phyloP scores from a whole-genome alignment of 2,797 vertebrate species.

The Tarsius wallacei region DNA sequence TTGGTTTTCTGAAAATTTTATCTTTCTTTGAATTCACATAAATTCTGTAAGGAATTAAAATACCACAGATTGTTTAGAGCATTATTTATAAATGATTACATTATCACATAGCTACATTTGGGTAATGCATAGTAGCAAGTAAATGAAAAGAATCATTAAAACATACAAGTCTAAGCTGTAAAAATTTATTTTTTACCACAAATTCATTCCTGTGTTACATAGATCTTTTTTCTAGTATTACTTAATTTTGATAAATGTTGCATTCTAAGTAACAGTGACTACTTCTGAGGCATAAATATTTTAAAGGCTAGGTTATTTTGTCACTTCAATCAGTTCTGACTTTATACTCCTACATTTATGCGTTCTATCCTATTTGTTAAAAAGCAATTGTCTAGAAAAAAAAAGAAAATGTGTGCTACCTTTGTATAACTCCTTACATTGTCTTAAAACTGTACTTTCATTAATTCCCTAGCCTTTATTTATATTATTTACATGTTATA shows the following conservation, averaged over 20 bases:
- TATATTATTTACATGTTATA: neutral
- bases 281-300: conserved; percentile 58
- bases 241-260: conserved; percentile 51
- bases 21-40: conserved; percentile 10
- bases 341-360: neutral
- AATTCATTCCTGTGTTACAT: conserved; percentile 24
- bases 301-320: conserved; percentile 17
- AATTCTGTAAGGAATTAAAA: conserved; percentile 50
- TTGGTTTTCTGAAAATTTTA: conserved; percentile 62
- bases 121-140: neutral
- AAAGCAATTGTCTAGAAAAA: neutral
- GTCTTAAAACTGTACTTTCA: neutral
- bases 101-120: conserved; percentile 37
- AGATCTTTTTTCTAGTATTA: conserved; percentile 34
- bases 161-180: neutral
- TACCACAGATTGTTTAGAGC: neutral
- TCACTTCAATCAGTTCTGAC: conserved; percentile 13
- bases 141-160: conserved; percentile 65
- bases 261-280: conserved; percentile 46
- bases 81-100: conserved; percentile 53
- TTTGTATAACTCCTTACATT: neutral
- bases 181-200: conserved; percentile 47
- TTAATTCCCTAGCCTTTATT: neutral
- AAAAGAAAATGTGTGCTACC: neutral
- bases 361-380: conserved; percentile 21